A percentile compares a stretch with the other conserved stretches of the same genome.
phyloP scores from a whole-genome alignment of 2,888 invertebrate genomes.

The Parnassius glacialis region DNA sequence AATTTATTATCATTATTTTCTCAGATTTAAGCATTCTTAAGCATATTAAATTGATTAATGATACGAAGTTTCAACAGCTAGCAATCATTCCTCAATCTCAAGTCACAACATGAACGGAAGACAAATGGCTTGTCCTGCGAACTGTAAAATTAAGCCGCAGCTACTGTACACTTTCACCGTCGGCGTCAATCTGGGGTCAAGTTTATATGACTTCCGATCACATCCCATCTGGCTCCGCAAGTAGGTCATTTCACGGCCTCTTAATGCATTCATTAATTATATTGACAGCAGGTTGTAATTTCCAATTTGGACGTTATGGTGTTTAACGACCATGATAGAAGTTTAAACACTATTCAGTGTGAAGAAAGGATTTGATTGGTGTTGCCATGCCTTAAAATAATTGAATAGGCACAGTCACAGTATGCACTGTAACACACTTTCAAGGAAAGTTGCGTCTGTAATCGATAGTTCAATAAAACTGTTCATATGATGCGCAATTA shows the following conservation, averaged over 20 bases:
- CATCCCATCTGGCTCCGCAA: constrained; percentile 36
- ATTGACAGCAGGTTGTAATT: constrained; percentile 51
- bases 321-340: constrained; percentile 24
- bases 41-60: constrained; percentile 31
- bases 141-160: constrained; percentile 43
- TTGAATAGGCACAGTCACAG: constrained; percentile 27
- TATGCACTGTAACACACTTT: constrained; percentile 28
- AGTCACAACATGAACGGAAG: constrained; percentile 33
- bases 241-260: constrained; percentile 50
- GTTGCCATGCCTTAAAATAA: constrained; percentile 33
- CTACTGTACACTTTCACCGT: constrained; percentile 74
- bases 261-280: constrained; percentile 52
- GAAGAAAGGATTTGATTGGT: constrained; percentile 36
- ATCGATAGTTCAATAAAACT: too few species aligned
- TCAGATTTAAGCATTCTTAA: background rate
- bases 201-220: constrained; percentile 61
- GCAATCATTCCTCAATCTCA: constrained; percentile 32
- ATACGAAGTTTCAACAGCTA: constrained; percentile 29
- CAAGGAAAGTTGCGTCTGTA: background rate
- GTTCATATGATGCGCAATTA: too few species aligned
- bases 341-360: constrained; percentile 24
- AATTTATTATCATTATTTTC: background rate
- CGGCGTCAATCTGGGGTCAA: constrained; percentile 54
- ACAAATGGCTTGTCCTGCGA: constrained; percentile 35
- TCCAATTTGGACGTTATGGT: constrained; percentile 48